Evolutionary conservation across 1,140 invertebrate species (phyloP), one percentile per base, ranked within the genome.

Genomic region (Steinernema khuongi): DNA sequence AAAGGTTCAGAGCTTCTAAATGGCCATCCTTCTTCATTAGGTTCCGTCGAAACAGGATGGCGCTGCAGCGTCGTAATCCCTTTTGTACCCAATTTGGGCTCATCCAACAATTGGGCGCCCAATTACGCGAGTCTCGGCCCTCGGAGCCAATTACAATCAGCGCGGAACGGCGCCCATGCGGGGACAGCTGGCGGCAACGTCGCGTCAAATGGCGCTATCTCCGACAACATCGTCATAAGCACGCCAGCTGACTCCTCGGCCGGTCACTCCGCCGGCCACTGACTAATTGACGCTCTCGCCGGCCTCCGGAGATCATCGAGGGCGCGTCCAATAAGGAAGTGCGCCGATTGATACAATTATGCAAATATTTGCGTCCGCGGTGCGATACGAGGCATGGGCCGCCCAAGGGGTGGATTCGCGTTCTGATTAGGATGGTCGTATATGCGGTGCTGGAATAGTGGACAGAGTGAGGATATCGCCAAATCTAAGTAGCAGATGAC

Each of bases 171-270:
- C 4, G 14, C 11, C 11, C 14, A 60, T 60, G 14, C 50, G 50
- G 14, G 50, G 50, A 60, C 50, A 60, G 50, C 50, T 60, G 50
- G 50, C 22, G 14, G 50, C 50, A 60, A 60, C 50, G 50, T n/a
- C 50, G 50, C 14, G 26, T 60, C 50, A 60, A 60, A 60, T 60
- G 50, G 50, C 50, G 50, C 50, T 60, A 60, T 60, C 50, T 60
- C 50, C 36, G 50, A 60, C 50, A 60, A 60, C 50, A 60, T 60
- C 50, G 26, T 60, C 50, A 60, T 60, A 14, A n/a, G 50, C 7
- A n/a, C n/a, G n/a, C 11, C 50, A 60, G 50, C 11, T 60, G 50
- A 60, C 50, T 60, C 50, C 50, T 60, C 50, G 7, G 22, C 14
- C 26, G 50, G 50, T 60, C 50, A 60, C 26, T 60, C 50, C 14